A percentile compares a stretch with the other conserved stretches of the same genome.
phyloP scores from a whole-genome alignment of 1,140 invertebrate genomes.

The Atta texana region DNA sequence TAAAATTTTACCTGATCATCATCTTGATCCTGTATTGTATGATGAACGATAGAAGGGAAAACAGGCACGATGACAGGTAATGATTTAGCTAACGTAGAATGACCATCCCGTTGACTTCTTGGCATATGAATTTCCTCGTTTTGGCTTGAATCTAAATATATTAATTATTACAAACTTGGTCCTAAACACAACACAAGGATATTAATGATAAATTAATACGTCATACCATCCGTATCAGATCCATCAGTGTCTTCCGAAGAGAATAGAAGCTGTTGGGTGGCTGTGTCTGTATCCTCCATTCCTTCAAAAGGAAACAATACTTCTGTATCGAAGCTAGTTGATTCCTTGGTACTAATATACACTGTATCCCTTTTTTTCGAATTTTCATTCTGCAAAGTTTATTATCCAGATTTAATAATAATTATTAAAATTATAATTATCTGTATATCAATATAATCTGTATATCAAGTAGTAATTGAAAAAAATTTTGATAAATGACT shows the following conservation, averaged over 20 bases:
- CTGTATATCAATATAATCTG: background rate
- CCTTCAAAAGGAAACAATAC: constrained; percentile 87
- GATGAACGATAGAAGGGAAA: constrained; percentile 82
- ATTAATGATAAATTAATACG: background rate
- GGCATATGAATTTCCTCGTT: constrained; percentile 85
- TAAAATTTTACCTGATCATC: constrained; percentile 83
- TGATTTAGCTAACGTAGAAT: constrained; percentile 86
- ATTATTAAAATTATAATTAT: background rate
- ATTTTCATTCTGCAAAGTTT: constrained; percentile 76
- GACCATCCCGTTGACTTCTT: constrained; percentile 79
- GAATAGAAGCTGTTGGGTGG: constrained; percentile 69
- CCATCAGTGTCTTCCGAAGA: constrained; percentile 83
- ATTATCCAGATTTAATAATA: background rate
- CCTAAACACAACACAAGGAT: background rate
- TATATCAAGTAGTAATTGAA: background rate
- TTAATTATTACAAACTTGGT: background rate
- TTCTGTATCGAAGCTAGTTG: constrained; percentile 85
- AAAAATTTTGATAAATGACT: constrained; percentile 42
- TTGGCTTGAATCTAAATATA: constrained; percentile 82
- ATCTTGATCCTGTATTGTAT: constrained; percentile 81
- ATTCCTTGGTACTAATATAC: constrained; percentile 68
- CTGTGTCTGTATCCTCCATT: constrained; percentile 83
- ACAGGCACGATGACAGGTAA: constrained; percentile 87
- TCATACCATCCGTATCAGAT: constrained; percentile 85
- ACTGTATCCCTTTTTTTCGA: constrained; percentile 69